phyloP scores from a whole-genome alignment of 2,113 vertebrate genomes.

The Upupa epops region DNA sequence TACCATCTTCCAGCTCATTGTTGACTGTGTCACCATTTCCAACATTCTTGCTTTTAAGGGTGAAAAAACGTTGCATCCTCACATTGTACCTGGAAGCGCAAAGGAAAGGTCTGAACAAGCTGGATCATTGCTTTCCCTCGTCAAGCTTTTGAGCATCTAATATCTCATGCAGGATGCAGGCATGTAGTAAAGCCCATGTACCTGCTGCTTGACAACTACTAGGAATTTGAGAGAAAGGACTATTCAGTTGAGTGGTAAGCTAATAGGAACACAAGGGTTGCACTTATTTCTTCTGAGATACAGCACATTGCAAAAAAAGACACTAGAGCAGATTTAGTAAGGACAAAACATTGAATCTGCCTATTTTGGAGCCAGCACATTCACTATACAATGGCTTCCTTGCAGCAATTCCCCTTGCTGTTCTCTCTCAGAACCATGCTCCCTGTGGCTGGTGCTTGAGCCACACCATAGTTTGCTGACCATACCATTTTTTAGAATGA shows the following conservation, averaged over 20 bases:
- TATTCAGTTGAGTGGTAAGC: neutral
- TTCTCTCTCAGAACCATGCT: neutral
- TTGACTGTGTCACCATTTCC: slow-evolving; percentile 88
- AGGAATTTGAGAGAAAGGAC: neutral
- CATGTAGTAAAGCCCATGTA: neutral
- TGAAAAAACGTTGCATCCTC: slow-evolving; percentile 85
- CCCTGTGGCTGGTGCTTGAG: neutral
- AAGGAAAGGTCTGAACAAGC: slow-evolving; percentile 1
- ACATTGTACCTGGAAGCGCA: slow-evolving; percentile 85
- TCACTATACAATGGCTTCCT: neutral
- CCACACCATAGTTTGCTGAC: neutral
- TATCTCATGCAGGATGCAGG: neutral
- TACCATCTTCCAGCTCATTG: slow-evolving; percentile 96
- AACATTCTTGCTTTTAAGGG: slow-evolving; percentile 82
- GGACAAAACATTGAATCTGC: neutral
- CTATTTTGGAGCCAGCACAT: neutral
- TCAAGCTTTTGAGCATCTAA: neutral
- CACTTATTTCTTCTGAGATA: neutral
- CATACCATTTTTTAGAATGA: neutral
- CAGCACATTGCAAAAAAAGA: too few species aligned
- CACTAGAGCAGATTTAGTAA: too few species aligned
- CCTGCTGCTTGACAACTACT: neutral
- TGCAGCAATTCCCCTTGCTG: neutral
- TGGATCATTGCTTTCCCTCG: neutral
- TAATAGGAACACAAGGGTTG: neutral